Evolutionary conservation across 2,888 invertebrate species (phyloP).

Genomic region (Trachelus iudaicus): DNA sequence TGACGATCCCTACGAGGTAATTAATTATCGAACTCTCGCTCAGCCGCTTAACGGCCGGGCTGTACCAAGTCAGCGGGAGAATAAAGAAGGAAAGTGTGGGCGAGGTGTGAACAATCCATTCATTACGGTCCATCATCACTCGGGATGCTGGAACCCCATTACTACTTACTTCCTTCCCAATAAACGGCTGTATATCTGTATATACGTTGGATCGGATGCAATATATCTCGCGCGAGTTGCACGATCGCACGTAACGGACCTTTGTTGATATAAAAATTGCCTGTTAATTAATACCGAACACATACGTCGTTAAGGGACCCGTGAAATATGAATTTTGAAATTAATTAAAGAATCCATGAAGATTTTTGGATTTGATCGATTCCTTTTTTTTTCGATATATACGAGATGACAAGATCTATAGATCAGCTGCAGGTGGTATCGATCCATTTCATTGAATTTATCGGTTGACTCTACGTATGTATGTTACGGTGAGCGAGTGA

Average conservation of each 20-base stretch:
- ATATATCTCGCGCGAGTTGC: background rate
- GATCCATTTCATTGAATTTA: background rate
- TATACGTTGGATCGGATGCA: background rate
- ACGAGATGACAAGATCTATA: background rate
- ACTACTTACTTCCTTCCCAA: background rate
- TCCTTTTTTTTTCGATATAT: background rate
- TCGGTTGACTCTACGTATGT: background rate
- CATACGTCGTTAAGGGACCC: background rate
- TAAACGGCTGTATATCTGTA: background rate
- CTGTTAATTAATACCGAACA: background rate
- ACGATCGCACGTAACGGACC: background rate
- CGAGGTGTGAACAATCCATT: slow-evolving; percentile 53
- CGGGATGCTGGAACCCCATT: background rate
- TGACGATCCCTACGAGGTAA: slow-evolving; percentile 43
- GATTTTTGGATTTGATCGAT: background rate
- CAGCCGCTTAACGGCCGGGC: slow-evolving; percentile 22
- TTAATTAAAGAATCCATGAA: background rate
- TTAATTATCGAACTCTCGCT: slow-evolving; percentile 44
- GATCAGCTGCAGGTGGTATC: background rate
- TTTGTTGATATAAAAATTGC: background rate
- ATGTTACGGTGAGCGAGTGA: background rate
- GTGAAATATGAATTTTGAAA: background rate
- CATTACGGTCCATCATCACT: slow-evolving; percentile 42
- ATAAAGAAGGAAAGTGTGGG: slow-evolving; percentile 38
- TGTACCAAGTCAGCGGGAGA: slow-evolving; percentile 11